Conservation (phyloP, 2,888 invertebrate genomes). For the Mystacides longicornis region DNA sequence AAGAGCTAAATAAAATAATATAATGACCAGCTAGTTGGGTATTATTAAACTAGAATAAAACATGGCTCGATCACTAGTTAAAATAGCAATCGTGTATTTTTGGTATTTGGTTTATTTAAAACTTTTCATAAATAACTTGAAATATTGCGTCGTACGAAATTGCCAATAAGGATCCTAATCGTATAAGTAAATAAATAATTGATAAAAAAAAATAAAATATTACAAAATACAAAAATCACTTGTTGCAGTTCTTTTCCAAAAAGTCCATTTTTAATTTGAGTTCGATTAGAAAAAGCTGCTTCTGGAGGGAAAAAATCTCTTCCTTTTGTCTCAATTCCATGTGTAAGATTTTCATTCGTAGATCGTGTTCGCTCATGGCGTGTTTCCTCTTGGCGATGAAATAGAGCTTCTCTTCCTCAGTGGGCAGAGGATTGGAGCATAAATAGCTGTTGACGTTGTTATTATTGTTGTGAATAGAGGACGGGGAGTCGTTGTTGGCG, state of each 20-base stretch:
- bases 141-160: too few relatives aligned
- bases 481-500: background rate
- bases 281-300: conserved; percentile 46
- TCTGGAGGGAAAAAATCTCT: conserved; percentile 46
- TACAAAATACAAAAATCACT: conserved; percentile 29
- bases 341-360: conserved; percentile 46
- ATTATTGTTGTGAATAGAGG: conserved; percentile 16
- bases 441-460: conserved; percentile 18
- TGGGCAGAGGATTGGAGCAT: conserved; percentile 28
- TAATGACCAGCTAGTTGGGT: too few relatives aligned
- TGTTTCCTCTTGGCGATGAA: conserved; percentile 44
- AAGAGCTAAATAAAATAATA: too few relatives aligned
- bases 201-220: background rate
- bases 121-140: too few relatives aligned
- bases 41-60: too few relatives aligned
- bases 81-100: too few relatives aligned
- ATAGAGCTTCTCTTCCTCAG: conserved; percentile 41
- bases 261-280: conserved; percentile 48
- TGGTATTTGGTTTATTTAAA: too few relatives aligned
- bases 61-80: too few relatives aligned
- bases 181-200: background rate
- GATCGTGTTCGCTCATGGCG: conserved; percentile 47
- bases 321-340: conserved; percentile 47
- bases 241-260: conserved; percentile 44
- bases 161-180: too few relatives aligned